These are phyloP conservation scores for Hyperopisus bebe DNA, from an alignment of 2,113 vertebrate genomes.

Conservation along the genomic window DNA sequence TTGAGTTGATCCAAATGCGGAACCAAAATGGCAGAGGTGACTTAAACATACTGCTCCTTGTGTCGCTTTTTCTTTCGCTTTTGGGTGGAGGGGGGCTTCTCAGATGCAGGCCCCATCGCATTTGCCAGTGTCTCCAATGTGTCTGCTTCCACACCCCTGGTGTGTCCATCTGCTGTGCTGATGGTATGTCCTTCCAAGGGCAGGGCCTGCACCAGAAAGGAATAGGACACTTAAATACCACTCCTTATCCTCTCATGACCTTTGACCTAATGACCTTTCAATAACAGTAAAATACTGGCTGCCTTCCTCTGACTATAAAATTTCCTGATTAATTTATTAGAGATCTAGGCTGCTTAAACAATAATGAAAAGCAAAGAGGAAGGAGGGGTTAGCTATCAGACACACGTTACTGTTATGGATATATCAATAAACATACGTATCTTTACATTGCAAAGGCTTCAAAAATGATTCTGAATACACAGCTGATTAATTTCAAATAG, in stretches of 20 bases:
- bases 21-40: not conserved
- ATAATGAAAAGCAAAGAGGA: not conserved
- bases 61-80: slow-evolving; percentile 35
- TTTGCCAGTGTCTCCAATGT: not conserved
- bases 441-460: not conserved
- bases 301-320: not conserved
- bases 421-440: not conserved
- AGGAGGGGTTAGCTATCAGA: not conserved
- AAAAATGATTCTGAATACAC: not conserved
- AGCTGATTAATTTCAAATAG: not conserved
- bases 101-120: slow-evolving; percentile 1
- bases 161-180: slow-evolving; percentile 1
- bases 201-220: not conserved
- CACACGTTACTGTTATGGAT: not conserved
- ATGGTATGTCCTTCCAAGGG: not conserved
- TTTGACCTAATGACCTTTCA: not conserved
- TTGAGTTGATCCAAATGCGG: not conserved
- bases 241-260: not conserved
- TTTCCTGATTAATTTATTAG: not conserved
- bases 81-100: not conserved
- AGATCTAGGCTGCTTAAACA: not conserved
- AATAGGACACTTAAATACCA: not conserved
- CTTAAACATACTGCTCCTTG: slow-evolving; percentile 25
- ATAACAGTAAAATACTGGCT: not conserved
- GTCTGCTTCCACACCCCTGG: slow-evolving; percentile 1